Evolutionary conservation across 64 coral and sea anemone species (phyloP), one percentile per base, ranked within the genome.

Genomic region (Porites australiensis): DNA sequence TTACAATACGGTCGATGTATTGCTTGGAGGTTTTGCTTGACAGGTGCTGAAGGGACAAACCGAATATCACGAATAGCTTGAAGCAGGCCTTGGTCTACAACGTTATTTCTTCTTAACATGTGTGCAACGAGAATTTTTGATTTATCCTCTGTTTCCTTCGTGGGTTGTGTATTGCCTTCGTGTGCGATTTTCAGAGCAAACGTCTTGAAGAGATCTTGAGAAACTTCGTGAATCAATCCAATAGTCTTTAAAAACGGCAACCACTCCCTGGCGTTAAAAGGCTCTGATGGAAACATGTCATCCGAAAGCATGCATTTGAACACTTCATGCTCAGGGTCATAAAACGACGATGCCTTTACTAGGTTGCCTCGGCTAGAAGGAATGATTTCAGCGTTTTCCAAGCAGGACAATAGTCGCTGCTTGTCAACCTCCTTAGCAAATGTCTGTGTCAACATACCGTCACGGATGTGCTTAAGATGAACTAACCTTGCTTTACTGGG

Each of bases 281-380:
- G 86, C 8, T 75, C 8, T 82, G 92, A 86, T 2, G 86, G 92
- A 66, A 94, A 94, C 69, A 46, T 18, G 11, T 94, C 68, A 2
- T 61, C 14, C 7, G 76, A 27, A 13, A 94, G 86, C 92, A 94
- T 89, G 2, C 60, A 72, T 45, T 79, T 16, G 73, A 94, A 94
- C 53, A 94, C 92, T 2, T 53, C 16, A 51, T 75, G 13, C 2
- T 10, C 15, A 14, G 86, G 86, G 51, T 94, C 92, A 10, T 94
- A 94, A 53, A 54, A 94, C 2, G 65, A 94, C 2, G 86, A 94
- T 5, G 69, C 77, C 64, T 65, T 94, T 18, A 3, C 63, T 60
- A 44, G 43, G 3, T 0, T 64, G 8, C 44, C 71, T 3, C 64
- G 64, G 13, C 27, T 44, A 3, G 43, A 20, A 5, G 77, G 64